Evolutionary conservation across 2,888 invertebrate species (phyloP), one percentile per base, ranked within the genome.

Genomic region (Pheosia gnoma): DNA sequence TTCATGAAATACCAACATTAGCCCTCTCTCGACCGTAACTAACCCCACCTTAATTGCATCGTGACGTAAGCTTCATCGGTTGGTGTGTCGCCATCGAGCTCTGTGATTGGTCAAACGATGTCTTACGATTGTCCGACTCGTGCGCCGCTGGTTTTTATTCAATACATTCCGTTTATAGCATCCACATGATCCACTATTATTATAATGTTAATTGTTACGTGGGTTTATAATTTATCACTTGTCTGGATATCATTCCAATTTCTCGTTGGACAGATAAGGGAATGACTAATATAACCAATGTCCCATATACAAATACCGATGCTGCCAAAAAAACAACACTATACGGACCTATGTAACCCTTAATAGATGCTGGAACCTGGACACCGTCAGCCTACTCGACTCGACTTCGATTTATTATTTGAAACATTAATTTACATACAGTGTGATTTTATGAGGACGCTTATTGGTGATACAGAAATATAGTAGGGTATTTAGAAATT

Each of bases 41-140:
- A 53, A 53, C 53, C 10, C 11, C 37, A 54, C 9, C 41, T 43
- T 45, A 41, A 57, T 49, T 9, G 36, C 57, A 58, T 55, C 58
- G 45, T 70, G 71, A 72, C 72, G 71, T 70, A 64, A 65, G 58
- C 54, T 56, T 54, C n/a, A 62, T 54, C 57, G 52, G 64, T 70
- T 64, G 66, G 71, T 69, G 74, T 73, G 68, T 71, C 63, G 57
- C 52, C 55, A 58, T 57, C 56, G 13, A 39, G 67, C 45, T 59
- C 54, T 73, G 60, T 71, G 71, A 84, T 84, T 84, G 84, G 83
- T 69, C 70, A 57, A 59, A 2, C 54, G 55, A 68, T 64, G 69
- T 82, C 81, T 79, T 81, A 77, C 82, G 80, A 83, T 79, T 60
- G 38, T 10, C 6, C 43, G 55, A 60, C 66, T 9, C 37, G n/a